Evolutionary conservation across 2,888 invertebrate genomes (phyloP).

Genomic region (Meteorus colon): DNA sequence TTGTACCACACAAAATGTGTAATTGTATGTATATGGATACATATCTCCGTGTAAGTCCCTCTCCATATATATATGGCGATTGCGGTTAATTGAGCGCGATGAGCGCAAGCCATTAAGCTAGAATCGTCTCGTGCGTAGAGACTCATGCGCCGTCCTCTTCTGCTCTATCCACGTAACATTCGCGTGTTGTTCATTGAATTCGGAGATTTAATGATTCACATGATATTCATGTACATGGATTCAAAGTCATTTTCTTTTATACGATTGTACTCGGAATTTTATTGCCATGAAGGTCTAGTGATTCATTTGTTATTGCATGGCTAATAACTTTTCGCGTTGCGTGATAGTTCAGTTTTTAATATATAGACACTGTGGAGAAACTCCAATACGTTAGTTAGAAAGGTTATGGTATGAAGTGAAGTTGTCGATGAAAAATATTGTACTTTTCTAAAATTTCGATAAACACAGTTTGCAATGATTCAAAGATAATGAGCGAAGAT

Average conservation of each 20-base stretch:
- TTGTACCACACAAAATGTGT: background rate
- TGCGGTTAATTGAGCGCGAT: slow-evolving; percentile 42
- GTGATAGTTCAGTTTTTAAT: no score
- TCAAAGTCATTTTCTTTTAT: background rate
- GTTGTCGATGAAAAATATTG: no score
- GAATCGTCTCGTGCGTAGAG: slow-evolving; percentile 28
- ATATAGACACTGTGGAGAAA: no score
- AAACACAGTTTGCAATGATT: no score
- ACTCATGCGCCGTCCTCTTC: slow-evolving; percentile 8
- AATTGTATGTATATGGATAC: background rate
- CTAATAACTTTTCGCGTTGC: no score
- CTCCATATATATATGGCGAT: slow-evolving; percentile 35
- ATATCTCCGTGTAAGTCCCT: slow-evolving; percentile 6
- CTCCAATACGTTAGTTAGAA: no score
- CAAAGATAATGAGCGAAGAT: no score
- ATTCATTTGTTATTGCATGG: background rate
- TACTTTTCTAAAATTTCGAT: no score
- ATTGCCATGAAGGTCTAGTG: background rate
- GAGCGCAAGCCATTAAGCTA: slow-evolving; percentile 40
- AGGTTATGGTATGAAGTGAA: no score
- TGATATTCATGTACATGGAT: background rate
- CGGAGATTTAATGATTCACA: slow-evolving; percentile 26
- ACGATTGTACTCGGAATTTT: background rate
- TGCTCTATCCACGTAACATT: background rate
- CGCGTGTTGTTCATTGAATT: slow-evolving; percentile 21